Evolutionary conservation across 2,888 invertebrate genomes (phyloP).

Genomic region (Linyphia triangularis): DNA sequence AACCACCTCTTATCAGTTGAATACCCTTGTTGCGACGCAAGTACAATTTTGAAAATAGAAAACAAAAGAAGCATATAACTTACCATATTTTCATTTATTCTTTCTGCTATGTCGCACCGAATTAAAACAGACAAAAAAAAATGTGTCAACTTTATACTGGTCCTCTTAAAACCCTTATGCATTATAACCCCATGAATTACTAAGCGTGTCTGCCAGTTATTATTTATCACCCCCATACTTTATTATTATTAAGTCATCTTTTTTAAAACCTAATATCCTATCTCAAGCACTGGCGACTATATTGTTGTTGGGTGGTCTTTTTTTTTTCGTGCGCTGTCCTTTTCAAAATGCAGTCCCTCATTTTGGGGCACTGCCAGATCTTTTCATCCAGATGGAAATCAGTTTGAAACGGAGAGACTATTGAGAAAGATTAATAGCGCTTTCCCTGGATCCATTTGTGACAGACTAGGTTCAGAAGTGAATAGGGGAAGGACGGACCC

Average conservation of each 20-base stretch:
- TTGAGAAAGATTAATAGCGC: slow-evolving; percentile 74
- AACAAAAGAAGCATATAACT: no score
- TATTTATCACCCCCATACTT: slow-evolving; percentile 57
- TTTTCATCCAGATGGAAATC: slow-evolving; percentile 70
- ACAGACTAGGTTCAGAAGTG: slow-evolving; percentile 57
- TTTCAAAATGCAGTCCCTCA: slow-evolving; percentile 65
- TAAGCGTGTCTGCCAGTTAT: slow-evolving; percentile 33
- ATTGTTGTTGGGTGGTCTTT: slow-evolving; percentile 20
- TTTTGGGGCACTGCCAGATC: slow-evolving; percentile 70
- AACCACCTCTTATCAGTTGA: no score
- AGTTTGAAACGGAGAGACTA: slow-evolving; percentile 56
- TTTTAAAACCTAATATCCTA: slow-evolving; percentile 53
- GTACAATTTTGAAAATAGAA: no score
- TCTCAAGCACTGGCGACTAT: slow-evolving; percentile 36
- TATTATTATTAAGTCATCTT: slow-evolving; percentile 51
- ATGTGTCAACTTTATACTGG: background rate
- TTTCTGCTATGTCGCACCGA: slow-evolving; percentile 6
- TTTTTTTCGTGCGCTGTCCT: slow-evolving; percentile 53
- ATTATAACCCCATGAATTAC: slow-evolving; percentile 48
- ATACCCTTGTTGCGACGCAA: no score
- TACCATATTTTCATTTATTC: no score
- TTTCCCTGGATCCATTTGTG: slow-evolving; percentile 69
- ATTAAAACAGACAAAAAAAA: slow-evolving; percentile 16
- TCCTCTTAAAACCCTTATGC: slow-evolving; percentile 24
- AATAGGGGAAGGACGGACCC: slow-evolving; percentile 57